These are phyloP conservation scores for Scyliorhinus canicula DNA, from an alignment of 2,797 vertebrate genomes.

Conservation along the genomic window DNA sequence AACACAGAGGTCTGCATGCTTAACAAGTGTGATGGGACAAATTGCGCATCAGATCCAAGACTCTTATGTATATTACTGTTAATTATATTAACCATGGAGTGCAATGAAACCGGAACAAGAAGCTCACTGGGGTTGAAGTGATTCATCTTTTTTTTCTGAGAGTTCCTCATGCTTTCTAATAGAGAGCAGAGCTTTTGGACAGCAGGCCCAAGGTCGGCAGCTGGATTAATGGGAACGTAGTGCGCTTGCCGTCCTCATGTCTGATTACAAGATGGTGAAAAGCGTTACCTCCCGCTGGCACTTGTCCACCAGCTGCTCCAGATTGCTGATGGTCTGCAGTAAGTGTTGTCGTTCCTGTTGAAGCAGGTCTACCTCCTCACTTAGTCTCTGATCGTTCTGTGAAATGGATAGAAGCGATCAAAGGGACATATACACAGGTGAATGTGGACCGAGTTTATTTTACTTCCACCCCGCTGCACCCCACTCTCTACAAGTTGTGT, in stretches of 20 bases:
- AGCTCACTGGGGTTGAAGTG: neutral
- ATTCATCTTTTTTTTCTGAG: neutral
- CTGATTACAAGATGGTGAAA: neutral
- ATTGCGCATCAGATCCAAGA: neutral
- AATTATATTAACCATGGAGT: neutral
- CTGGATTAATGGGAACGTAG: neutral
- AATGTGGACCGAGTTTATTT: neutral
- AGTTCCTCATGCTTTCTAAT: neutral
- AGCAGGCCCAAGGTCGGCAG: neutral
- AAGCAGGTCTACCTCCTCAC: constrained; percentile 82
- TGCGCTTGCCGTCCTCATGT: neutral
- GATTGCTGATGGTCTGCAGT: constrained; percentile 79
- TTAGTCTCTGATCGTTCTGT: constrained; percentile 78
- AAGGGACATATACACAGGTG: too few species aligned
- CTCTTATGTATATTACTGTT: neutral
- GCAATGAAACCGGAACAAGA: neutral
- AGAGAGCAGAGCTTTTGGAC: neutral
- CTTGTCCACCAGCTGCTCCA: constrained; percentile 68
- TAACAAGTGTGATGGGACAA: neutral
- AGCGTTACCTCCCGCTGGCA: constrained; percentile 62
- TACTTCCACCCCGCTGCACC: neutral
- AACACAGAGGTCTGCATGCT: neutral
- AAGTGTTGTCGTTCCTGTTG: constrained; percentile 78
- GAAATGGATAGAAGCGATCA: constrained; percentile 25
- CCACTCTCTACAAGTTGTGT: neutral